Evolutionary conservation across 1,140 invertebrate genomes (phyloP).

Genomic region (Drosophila guanche): DNA sequence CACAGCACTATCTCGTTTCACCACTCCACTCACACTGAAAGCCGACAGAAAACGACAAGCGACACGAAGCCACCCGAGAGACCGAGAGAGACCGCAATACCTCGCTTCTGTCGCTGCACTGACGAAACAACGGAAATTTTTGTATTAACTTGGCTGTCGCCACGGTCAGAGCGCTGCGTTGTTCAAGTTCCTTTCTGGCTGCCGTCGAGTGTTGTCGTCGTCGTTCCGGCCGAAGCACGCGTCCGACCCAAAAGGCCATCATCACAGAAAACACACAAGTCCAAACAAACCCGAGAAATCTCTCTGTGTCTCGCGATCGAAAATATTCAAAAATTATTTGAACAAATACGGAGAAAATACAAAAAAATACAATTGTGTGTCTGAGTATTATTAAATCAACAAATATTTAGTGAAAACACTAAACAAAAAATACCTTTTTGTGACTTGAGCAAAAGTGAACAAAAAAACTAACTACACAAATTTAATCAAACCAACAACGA

Average conservation of each 20-base stretch:
- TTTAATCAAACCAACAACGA: slow-evolving; percentile 41
- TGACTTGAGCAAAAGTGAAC: slow-evolving; percentile 25
- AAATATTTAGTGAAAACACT: slow-evolving; percentile 29
- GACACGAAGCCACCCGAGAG: too few species aligned
- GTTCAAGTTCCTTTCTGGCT: slow-evolving; percentile 82
- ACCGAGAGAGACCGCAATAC: too few species aligned
- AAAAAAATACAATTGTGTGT: not conserved
- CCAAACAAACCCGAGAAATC: not conserved
- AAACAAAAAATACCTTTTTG: slow-evolving; percentile 19
- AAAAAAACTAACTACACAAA: slow-evolving; percentile 23
- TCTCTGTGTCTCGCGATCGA: too few species aligned
- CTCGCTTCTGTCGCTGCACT: slow-evolving; percentile 2
- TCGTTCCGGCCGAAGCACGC: slow-evolving; percentile 62
- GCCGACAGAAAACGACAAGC: too few species aligned
- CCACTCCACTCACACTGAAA: slow-evolving; percentile 1
- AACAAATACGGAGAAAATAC: slow-evolving; percentile 3
- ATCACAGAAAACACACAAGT: slow-evolving; percentile 22
- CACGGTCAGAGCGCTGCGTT: slow-evolving; percentile 49
- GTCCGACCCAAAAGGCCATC: slow-evolving; percentile 47
- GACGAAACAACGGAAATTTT: too few species aligned
- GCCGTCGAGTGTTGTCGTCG: slow-evolving; percentile 81
- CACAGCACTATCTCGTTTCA: not conserved
- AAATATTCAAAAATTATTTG: slow-evolving; percentile 35
- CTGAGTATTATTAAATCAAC: slow-evolving; percentile 5
- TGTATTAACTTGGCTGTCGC: slow-evolving; percentile 1